Base-by-base conservation (phyloP, 2,113 vertebrate species). In the Lophura nycthemera region DNA sequence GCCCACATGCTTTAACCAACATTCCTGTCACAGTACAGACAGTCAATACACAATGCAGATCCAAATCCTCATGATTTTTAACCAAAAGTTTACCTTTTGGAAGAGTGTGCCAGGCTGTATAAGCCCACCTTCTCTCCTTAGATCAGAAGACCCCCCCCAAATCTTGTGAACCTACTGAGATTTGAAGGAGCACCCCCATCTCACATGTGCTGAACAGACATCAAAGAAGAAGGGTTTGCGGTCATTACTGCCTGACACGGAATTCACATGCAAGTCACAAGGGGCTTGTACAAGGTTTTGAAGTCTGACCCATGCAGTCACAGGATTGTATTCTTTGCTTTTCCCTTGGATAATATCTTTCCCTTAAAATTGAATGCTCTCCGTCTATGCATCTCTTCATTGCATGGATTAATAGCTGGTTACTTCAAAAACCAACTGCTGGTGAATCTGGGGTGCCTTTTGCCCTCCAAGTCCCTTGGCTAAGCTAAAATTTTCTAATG, bases 261-360 rank as follows among this genome's bases (percentile, higher is more conserved):
- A 88, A 89, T 81, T 95, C 91, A 90, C 48, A 83, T 88, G 83
- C 61, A 66, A 88, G 90, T 95, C 94, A 95, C 88, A 91, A 93
- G 93, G 69, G 66, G 22, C 18, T 92, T 64, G 3, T 32, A 69
- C 40, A 27, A n/a, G 65, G 59, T 91, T 93, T 91, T 92, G 91
- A 92, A 89, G 76, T 75, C 72, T 91, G 80, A 83, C 36, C 40
- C 12, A 0, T 78, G 65, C 30, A 75, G 76, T 91, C 92, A 95
- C 4, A 8, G 48, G 88, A 83, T 42, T 77, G 10, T 77, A 43
- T 57, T 81, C n/a, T 91, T 78, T 72, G 38, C 74, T 70, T 84
- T 52, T 42, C n/a, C 82, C 45, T 73, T 73, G 43, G 12, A 22
- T 54, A 8, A 27, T 40, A 47, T 50, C 45, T 82, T 75, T 95